Conservation (phyloP, 1,140 invertebrate genomes). For the Cydia amplana region DNA sequence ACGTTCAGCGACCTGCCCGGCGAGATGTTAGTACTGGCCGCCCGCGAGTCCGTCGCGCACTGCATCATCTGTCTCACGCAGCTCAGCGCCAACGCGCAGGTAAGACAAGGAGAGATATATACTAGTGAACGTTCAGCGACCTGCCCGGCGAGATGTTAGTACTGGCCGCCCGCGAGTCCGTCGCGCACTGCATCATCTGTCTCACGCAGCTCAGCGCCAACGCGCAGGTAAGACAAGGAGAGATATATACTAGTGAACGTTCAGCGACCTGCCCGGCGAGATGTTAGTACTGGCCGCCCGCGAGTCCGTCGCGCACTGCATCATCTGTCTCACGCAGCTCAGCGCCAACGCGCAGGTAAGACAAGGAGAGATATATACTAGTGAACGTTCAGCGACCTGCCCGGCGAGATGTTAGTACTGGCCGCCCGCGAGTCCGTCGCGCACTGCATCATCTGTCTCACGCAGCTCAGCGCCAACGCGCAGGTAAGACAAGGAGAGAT, state of each 20-base stretch:
- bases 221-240: too few species aligned
- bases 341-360: constrained; percentile 86
- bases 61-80: constrained; percentile 79
- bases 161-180: constrained; percentile 79
- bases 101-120: too few species aligned
- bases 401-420: constrained; percentile 82
- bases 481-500: too few species aligned
- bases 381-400: constrained; percentile 86
- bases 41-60: constrained; percentile 81
- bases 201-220: constrained; percentile 83
- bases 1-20: constrained; percentile 85
- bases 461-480: constrained; percentile 83
- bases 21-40: constrained; percentile 81
- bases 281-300: constrained; percentile 80
- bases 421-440: constrained; percentile 81
- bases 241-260: constrained; percentile 91
- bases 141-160: constrained; percentile 82
- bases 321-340: constrained; percentile 80
- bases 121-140: constrained; percentile 88
- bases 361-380: too few species aligned
- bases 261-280: constrained; percentile 83
- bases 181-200: constrained; percentile 80
- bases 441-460: constrained; percentile 79
- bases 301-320: constrained; percentile 80
- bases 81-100: constrained; percentile 84